Conservation (phyloP, 2,888 invertebrate species). For the Altica lythri region DNA sequence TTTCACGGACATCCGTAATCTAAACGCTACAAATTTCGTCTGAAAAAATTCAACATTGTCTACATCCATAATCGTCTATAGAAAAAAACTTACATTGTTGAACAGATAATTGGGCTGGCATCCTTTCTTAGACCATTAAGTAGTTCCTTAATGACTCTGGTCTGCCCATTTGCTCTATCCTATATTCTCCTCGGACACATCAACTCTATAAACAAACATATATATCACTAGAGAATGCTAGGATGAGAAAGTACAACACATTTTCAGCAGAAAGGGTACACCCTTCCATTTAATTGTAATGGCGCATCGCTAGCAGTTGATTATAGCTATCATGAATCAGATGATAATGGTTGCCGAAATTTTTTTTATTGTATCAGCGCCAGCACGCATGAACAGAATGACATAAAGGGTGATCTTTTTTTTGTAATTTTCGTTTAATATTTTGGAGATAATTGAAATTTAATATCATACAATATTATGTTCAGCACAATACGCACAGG, state of each 20-base stretch:
- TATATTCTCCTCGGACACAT: slow-evolving; percentile 30
- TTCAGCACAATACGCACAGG: too few species aligned
- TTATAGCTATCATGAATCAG: slow-evolving; percentile 24
- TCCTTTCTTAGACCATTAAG: slow-evolving; percentile 36
- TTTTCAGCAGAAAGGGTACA: slow-evolving; percentile 27
- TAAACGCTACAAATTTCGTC: slow-evolving; percentile 14
- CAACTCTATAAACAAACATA: slow-evolving; percentile 33
- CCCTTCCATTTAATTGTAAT: slow-evolving; percentile 33
- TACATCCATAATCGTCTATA: slow-evolving; percentile 15
- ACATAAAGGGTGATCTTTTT: slow-evolving; percentile 5
- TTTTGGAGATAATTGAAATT: too few species aligned
- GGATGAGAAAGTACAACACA: slow-evolving; percentile 31
- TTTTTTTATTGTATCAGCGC: slow-evolving; percentile 16
- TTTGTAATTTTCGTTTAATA: slow-evolving; percentile 9
- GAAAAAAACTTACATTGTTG: slow-evolving; percentile 27
- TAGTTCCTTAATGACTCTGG: slow-evolving; percentile 33
- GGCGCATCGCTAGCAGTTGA: slow-evolving; percentile 25
- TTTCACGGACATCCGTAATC: neutral
- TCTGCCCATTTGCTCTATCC: slow-evolving; percentile 27
- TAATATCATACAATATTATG: too few species aligned
- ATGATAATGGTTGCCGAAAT: slow-evolving; percentile 15
- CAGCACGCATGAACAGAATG: slow-evolving; percentile 3
- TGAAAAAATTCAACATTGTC: slow-evolving; percentile 16
- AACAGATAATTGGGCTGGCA: slow-evolving; percentile 27
- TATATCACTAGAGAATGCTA: slow-evolving; percentile 29